phyloP scores from a whole-genome alignment of 1,140 invertebrate species.

The Tyrophagus putrescentiae region DNA sequence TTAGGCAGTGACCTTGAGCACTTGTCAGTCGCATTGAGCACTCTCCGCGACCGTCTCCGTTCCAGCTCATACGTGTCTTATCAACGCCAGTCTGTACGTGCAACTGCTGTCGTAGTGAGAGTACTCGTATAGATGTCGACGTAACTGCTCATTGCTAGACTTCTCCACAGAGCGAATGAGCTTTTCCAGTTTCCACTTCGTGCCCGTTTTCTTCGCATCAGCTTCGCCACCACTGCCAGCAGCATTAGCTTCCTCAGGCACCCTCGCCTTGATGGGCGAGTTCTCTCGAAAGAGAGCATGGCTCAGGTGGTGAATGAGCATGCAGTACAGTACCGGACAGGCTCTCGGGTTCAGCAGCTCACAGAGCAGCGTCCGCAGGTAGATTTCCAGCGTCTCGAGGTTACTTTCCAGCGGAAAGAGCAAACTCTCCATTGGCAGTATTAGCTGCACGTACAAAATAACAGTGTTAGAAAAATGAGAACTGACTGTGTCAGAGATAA shows the following conservation, averaged over 20 bases:
- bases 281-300: conserved; percentile 9
- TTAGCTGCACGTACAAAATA: conserved; percentile 8
- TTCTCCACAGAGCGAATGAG: conserved; percentile 10
- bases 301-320: conserved; percentile 5
- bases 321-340: conserved; percentile 3
- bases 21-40: no score
- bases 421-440: not conserved
- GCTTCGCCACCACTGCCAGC: not conserved
- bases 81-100: not conserved
- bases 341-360: not conserved
- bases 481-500: not conserved
- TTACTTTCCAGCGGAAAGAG: conserved; percentile 11
- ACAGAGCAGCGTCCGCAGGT: conserved; percentile 11
- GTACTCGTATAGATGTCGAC: conserved; percentile 1
- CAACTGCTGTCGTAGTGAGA: conserved; percentile 6
- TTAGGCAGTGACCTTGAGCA: no score
- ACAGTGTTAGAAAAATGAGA: not conserved
- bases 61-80: no score
- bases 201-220: not conserved
- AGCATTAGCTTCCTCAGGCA: no score
- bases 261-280: not conserved
- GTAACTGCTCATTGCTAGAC: not conserved
- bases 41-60: no score
- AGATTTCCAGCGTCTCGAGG: conserved; percentile 14
- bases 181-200: not conserved